Evolutionary conservation across 2,113 vertebrate genomes (phyloP).

Genomic region (Lipotes vexillifer): DNA sequence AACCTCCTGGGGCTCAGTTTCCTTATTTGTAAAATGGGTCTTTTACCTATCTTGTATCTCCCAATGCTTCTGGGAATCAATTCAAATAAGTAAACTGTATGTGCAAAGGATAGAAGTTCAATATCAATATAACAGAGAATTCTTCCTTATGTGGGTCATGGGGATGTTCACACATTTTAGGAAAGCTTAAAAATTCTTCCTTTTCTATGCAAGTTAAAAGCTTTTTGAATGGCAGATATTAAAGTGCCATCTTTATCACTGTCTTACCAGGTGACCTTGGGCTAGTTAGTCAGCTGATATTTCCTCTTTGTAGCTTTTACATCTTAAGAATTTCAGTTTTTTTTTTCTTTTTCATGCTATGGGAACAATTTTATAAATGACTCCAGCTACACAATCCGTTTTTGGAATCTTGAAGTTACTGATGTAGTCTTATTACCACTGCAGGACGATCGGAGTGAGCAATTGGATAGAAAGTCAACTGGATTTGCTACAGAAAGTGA

Average conservation of each 20-base stretch:
- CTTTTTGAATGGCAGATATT: not conserved
- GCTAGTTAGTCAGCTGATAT: slow-evolving; percentile 8
- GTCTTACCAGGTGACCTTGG: slow-evolving; percentile 21
- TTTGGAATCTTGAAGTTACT: slow-evolving; percentile 17
- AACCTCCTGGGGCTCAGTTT: not conserved
- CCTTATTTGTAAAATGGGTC: slow-evolving; percentile 12
- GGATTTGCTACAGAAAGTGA: not conserved
- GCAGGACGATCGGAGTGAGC: not conserved
- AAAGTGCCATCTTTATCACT: not conserved
- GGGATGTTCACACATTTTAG: not conserved
- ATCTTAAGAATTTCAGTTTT: not conserved
- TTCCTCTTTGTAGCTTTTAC: slow-evolving; percentile 23
- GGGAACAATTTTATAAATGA: slow-evolving; percentile 50
- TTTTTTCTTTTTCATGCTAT: not conserved
- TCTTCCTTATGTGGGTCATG: not conserved
- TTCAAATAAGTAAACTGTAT: not conserved
- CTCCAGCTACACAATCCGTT: not conserved
- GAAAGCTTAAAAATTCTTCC: slow-evolving; percentile 5
- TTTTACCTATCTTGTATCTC: not conserved
- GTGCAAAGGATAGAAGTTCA: not conserved
- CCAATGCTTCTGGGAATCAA: not conserved
- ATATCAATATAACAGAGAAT: not conserved
- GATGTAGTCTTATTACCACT: not conserved
- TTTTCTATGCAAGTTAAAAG: slow-evolving; percentile 18
- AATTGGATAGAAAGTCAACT: not conserved